Conservation (phyloP, 2,113 vertebrate species). For the Puntigrus tetrazona region DNA sequence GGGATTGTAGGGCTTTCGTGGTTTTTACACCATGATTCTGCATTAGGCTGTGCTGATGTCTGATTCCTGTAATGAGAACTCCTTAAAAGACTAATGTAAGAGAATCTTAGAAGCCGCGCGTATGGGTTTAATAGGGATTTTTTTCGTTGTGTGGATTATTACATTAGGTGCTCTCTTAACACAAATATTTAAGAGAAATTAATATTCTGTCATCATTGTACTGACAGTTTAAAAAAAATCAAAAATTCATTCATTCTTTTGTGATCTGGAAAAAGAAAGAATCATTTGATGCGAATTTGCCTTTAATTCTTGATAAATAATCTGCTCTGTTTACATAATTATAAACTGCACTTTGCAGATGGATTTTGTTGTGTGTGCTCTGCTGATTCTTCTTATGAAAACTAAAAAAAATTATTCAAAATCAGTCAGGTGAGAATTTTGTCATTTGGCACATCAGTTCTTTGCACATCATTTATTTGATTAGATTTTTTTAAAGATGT, state of each 20-base stretch:
- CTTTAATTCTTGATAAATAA: neutral
- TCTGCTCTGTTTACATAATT: neutral
- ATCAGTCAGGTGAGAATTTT: neutral
- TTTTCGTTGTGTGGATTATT: neutral
- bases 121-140: conserved; percentile 2
- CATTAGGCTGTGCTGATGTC: conserved; percentile 62
- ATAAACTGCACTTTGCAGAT: neutral
- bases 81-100: conserved; percentile 31
- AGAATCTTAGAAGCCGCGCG: conserved; percentile 27
- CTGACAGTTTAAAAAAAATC: neutral
- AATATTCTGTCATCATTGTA: neutral
- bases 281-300: neutral
- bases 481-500: neutral
- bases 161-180: neutral
- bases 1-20: conserved; percentile 72
- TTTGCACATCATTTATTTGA: neutral
- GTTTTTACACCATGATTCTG: conserved; percentile 71
- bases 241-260: too few relatives aligned
- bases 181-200: neutral
- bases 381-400: neutral
- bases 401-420: neutral
- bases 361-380: neutral
- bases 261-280: neutral
- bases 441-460: neutral
- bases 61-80: conserved; percentile 66